Base-by-base conservation (phyloP, 2,888 invertebrate species). In the Phalangium opilio region DNA sequence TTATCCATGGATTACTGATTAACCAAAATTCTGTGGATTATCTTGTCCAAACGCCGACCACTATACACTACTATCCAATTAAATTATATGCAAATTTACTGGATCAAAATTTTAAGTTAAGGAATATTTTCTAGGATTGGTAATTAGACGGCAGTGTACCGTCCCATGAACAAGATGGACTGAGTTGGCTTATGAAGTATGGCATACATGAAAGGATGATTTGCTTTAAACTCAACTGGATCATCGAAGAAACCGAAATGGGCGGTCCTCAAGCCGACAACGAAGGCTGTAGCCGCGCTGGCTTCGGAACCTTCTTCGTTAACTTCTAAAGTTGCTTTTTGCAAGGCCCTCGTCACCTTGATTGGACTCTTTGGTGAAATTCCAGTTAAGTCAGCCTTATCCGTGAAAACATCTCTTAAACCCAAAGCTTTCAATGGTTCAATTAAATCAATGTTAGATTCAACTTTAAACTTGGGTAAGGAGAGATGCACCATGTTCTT, bases 341-440 rank as follows among this genome's bases (percentile, higher is more conserved):
- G 74, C 41, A 74, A 61, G 11, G 80, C 65, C 47, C 69, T 73
- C 55, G 69, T 73, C 3, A 79, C 67, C 0, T 73, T 61, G 1
- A 64, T 58, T 1, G 21, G 15, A 8, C 33, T n/a, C 63, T 71
- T 1, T 0, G 63, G 64, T 35, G 73, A 66, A 41, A 79, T 75
- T 15, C 72, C 72, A 1, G 73, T 68, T 1, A 81, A 65, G 58
- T 78, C 74, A 0, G 78, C 73, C 7, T 65, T 63, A 2, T 63
- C 52, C 1, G 68, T 61, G 59, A 81, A 81, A 21, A 80, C 61
- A 7, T 74, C 66, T 17, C 59, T 64, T 19, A 79, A 70, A 44
- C 72, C 72, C 64, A 78, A 65, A 14, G 27, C n/a, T 32, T 32
- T 5, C 8, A 43, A 32, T 14, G 14, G 14, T 32, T 32, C 15